Conservation (phyloP, 2,888 invertebrate species). For the Caenorhabditis imperialis region DNA sequence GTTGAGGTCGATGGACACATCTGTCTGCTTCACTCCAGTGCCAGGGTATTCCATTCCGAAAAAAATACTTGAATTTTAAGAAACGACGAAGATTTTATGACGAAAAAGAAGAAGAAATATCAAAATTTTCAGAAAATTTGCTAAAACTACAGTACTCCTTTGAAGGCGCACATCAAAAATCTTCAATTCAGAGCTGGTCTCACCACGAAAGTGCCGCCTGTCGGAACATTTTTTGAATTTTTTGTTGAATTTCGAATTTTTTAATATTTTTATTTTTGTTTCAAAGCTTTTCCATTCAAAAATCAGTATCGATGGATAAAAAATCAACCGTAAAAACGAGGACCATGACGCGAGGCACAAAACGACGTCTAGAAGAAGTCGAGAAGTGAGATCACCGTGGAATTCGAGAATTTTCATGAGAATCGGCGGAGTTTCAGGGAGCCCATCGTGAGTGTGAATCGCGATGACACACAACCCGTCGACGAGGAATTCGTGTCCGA, state of each 20-base stretch:
- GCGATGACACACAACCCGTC: constrained; percentile 48
- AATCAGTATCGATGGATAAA: too few species aligned
- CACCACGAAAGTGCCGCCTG: constrained; percentile 1
- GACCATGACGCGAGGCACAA: constrained; percentile 30
- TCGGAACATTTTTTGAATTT: too few species aligned
- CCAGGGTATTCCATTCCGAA: constrained; percentile 50
- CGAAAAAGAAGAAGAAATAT: background rate
- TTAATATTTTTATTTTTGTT: constrained; percentile 3
- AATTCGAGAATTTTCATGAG: background rate
- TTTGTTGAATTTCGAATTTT: too few species aligned
- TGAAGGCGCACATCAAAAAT: constrained; percentile 8
- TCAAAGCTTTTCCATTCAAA: too few species aligned
- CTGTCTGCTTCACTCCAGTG: constrained; percentile 26
- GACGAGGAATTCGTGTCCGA: constrained; percentile 37
- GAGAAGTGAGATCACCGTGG: constrained; percentile 3
- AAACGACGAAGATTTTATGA: background rate
- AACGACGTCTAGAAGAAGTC: constrained; percentile 1
- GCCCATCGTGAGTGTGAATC: constrained; percentile 6
- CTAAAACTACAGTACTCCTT: constrained; percentile 7
- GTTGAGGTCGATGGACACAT: constrained; percentile 50
- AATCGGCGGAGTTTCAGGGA: constrained; percentile 1
- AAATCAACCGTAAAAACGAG: too few species aligned
- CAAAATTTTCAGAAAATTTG: background rate
- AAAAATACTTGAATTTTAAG: constrained; percentile 3
- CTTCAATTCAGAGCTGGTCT: constrained; percentile 8